Conservation (phyloP, 1,140 invertebrate species). For the Cydia fagiglandana region DNA sequence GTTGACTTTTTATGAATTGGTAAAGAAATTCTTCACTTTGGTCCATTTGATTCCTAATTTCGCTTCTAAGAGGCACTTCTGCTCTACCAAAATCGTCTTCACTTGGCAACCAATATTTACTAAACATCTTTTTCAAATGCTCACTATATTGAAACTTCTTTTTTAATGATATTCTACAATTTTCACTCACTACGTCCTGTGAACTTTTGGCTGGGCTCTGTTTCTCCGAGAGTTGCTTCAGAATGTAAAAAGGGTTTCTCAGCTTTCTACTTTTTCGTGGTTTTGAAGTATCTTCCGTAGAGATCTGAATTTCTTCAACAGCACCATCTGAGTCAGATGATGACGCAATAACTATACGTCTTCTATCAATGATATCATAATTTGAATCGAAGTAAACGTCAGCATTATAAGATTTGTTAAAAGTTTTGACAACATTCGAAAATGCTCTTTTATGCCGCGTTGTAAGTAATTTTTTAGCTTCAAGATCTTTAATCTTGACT, state of each 20-base stretch:
- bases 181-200: background rate
- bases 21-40: conserved; percentile 51
- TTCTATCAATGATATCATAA: conserved; percentile 55
- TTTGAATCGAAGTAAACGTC: conserved; percentile 57
- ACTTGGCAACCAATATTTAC: conserved; percentile 57
- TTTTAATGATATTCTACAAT: background rate
- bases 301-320: conserved; percentile 38
- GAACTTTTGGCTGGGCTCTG: conserved; percentile 35
- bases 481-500: conserved; percentile 48
- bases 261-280: conserved; percentile 51
- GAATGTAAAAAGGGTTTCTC: conserved; percentile 65
- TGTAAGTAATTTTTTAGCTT: conserved; percentile 48
- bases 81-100: conserved; percentile 61
- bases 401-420: conserved; percentile 62
- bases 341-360: conserved; percentile 54
- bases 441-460: conserved; percentile 57
- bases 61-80: conserved; percentile 47
- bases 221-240: conserved; percentile 58
- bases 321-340: conserved; percentile 57
- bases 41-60: conserved; percentile 38
- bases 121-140: conserved; percentile 41
- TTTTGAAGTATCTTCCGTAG: conserved; percentile 24
- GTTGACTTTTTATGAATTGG: conserved; percentile 55
- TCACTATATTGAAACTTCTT: conserved; percentile 41
- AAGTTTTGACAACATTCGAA: conserved; percentile 58